Conservation (phyloP, 2,113 vertebrate genomes). For the Calyptommatus sinebrachiatus region DNA sequence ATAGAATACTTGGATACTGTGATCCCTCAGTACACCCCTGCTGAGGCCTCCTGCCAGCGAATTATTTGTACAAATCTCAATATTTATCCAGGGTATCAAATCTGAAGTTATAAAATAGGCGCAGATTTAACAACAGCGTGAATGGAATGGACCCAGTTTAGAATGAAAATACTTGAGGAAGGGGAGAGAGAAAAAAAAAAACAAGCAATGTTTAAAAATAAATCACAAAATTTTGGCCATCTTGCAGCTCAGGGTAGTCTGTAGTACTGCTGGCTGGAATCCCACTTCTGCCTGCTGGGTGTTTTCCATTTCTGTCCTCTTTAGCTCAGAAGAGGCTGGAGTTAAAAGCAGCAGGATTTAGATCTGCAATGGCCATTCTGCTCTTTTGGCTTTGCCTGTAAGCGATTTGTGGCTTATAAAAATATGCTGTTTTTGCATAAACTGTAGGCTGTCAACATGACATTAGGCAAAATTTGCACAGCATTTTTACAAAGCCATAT, state of each 20-base stretch:
- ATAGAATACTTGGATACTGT: no score
- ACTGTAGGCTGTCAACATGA: no score
- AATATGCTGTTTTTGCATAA: no score
- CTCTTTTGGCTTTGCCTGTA: not conserved
- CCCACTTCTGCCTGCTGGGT: slow-evolving; percentile 11
- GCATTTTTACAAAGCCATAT: no score
- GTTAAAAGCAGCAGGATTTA: not conserved
- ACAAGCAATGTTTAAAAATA: not conserved
- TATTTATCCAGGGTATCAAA: not conserved
- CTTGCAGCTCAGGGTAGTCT: not conserved
- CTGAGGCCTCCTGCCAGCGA: not conserved
- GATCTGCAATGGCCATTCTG: not conserved
- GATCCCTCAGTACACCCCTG: not conserved
- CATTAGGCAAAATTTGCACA: no score
- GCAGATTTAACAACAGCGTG: not conserved
- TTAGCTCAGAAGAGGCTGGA: not conserved
- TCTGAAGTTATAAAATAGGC: not conserved
- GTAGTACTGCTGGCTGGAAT: not conserved
- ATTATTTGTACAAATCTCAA: not conserved
- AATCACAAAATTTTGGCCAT: not conserved
- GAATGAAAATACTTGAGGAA: not conserved
- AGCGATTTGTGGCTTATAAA: no score
- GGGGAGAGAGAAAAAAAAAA: not conserved
- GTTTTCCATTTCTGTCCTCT: slow-evolving; percentile 20
- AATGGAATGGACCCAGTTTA: not conserved